Base-by-base conservation (phyloP, 2,888 invertebrate genomes). In the Tenthredo notha region DNA sequence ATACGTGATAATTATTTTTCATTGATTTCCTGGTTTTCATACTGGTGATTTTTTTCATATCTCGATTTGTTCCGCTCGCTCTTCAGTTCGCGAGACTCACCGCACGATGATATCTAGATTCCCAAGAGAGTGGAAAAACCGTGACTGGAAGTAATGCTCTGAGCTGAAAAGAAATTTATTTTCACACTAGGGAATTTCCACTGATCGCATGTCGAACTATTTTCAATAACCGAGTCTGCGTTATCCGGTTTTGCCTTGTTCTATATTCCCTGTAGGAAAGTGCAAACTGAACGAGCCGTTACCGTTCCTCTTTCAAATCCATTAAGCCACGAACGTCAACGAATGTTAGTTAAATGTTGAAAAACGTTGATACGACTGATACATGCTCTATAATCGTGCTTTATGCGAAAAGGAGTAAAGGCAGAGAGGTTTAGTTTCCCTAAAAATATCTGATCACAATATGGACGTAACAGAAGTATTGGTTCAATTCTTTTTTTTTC, bases 221-320 rank as follows among this genome's bases (percentile, higher is more conserved):
- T 80, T 80, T 80, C 80, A 80, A 80, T 80, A 80, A 80, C 61
- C 58, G 40, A 77, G 50, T 77, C 77, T 33, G 33, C 77, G 77
- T 21, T 29, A 29, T 21, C 25, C 33, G 78, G 58, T 21, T 40
- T 33, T 80, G 58, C 29, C 9, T 61, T 12, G 15, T 61, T 29
- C 61, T 61, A 21, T 40, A 37, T 61, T 50, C 77, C 50, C 77
- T 33, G 18, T 7, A 40, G 77, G 18, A 40, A n/a, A 50, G 29
- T 50, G 50, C 43, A n/a, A 54, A 77, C 77, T 12, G 54, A 29
- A 67, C 50, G 7, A 54, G n/a, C 54, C 29, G 29, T 54, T 54
- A 33, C 54, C 54, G 54, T 54, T 77, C 15, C 15, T 54, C 4
- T 33, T 54, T 54, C 29, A 15, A 77, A 77, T 54, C 77, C n/a